Base-by-base conservation (phyloP, 2,113 vertebrate genomes). In the Anarhynchus alexandrinus region DNA sequence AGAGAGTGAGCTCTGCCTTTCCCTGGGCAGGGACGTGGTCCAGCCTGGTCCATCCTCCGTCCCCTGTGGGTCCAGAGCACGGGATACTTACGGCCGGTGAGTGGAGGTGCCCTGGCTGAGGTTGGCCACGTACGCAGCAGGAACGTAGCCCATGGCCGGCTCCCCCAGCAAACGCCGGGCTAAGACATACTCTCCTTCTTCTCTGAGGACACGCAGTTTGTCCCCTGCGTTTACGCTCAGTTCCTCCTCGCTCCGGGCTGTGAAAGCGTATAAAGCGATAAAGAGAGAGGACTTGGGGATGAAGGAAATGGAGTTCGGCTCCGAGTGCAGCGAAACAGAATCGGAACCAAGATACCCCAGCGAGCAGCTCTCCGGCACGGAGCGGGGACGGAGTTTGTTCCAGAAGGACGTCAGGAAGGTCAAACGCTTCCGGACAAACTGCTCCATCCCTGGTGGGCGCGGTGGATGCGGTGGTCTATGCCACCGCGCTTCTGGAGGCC, bases 321-420 rank as follows among this genome's bases (percentile, higher is more conserved):
- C 96, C 5, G 96, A 96, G 69, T 94, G 94, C 66, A 97, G 70
- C 19, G 97, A 95, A 47, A 96, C 82, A 6, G 94, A 96, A 40
- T 90, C 86, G 0, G 97, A 84, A 42, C 90, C 97, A 6, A 78
- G 92, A n/a, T 83, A 93, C n/a, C 79, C 83, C 66, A 94, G 72
- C 7, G 91, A 89, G 90, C 87, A 76, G 65, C 89, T 85, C 38
- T 95, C 79, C 30, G 82, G 17, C 96, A 98, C 76, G 3, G 97
- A 42, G 5, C 97, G 98, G 5, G 99, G 98, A 98, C 99, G 99
- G n/a, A 99, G 97, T 94, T 98, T 98, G 97, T 99, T 98, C 99
- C 99, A 99, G 67, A 99, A 97, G 36, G 97, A 97, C 11, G 71
- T 92, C 15, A 98, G 76, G 91, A 99, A 99, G 36, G 98, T 97